Base-by-base conservation (phyloP, 2,797 vertebrate genomes). In the Atherinosoma microstoma region DNA sequence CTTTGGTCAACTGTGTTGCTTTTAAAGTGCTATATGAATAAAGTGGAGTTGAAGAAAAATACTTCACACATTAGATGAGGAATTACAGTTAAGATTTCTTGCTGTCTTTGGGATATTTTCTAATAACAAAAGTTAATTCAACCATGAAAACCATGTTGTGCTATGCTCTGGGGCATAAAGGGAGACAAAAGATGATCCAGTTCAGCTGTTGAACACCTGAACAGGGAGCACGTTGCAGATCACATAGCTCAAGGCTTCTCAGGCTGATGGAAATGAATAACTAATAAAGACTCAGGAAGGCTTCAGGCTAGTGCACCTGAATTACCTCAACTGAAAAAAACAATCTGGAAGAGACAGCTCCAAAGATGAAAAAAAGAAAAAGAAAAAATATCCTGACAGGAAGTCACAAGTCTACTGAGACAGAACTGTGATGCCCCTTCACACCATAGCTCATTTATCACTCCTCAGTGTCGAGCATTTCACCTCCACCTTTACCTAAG, bases 261-360 rank as follows among this genome's bases (percentile, higher is more conserved):
- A 45, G 71, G 73, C 85, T 89, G 85, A 90, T 82, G 86, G 84
- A 91, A 92, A 91, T 92, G 80, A 92, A 92, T 91, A 92, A 92
- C 89, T 92, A 90, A 92, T 91, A 91, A 93, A 91, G 80, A 91
- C 83, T 83, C 86, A 82, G 82, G 83, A 84, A 80, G 72, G 89
- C 85, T 92, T 67, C 78, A 75, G 91, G 89, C 89, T 82, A 87
- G 78, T 90, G 86, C 89, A 89, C 83, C 87, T 90, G 90, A 91
- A 87, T 89, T 90, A 90, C 84, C 79, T 84, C 54, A 67, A 73
- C 81, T 79, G 86, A 87, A 22, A 78, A 87, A 92, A 90, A 92
- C 83, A 92, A 88, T 91, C 87, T 82, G 64, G 64, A 35, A 67
- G 58, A 84, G 45, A 73, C 70, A 74, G 66, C 67, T 79, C 65